These are phyloP conservation scores for Austrofundulus limnaeus DNA, from an alignment of 2,113 vertebrate species.

Conservation along the genomic window DNA sequence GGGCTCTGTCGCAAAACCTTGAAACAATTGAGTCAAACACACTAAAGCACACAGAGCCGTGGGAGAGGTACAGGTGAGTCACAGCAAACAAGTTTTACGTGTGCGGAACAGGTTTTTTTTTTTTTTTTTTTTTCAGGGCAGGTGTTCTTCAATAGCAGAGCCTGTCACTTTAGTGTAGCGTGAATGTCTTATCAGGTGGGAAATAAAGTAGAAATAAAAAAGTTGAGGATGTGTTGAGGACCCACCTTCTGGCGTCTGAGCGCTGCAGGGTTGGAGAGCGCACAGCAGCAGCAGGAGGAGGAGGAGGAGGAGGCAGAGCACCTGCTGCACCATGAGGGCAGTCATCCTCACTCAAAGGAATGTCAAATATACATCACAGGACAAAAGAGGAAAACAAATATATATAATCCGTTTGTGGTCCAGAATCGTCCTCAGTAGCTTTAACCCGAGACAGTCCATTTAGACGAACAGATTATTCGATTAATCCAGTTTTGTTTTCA, in stretches of 20 bases:
- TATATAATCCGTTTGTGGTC: neutral
- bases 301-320: constrained; percentile 56
- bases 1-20: constrained; percentile 51
- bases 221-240: neutral
- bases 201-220: neutral
- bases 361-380: constrained; percentile 3
- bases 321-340: constrained; percentile 15
- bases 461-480: neutral
- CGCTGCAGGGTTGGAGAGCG: constrained; percentile 45
- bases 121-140: constrained; percentile 35
- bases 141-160: constrained; percentile 31
- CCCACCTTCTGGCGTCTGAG: constrained; percentile 70
- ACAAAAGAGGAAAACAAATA: neutral
- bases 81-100: constrained; percentile 64
- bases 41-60: constrained; percentile 37
- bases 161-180: neutral
- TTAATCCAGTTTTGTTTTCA: neutral
- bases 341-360: constrained; percentile 46
- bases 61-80: constrained; percentile 66
- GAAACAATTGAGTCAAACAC: constrained; percentile 56
- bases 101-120: constrained; percentile 64
- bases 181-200: neutral
- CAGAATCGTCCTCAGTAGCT: neutral
- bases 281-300: constrained; percentile 62
- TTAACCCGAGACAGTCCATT: constrained; percentile 13